Percentiles rank a stretch among this genome's conserved stretches.
These are phyloP conservation scores for Pseudomyrmex gracilis DNA, from an alignment of 1,140 invertebrate species.

Conservation along the genomic window DNA sequence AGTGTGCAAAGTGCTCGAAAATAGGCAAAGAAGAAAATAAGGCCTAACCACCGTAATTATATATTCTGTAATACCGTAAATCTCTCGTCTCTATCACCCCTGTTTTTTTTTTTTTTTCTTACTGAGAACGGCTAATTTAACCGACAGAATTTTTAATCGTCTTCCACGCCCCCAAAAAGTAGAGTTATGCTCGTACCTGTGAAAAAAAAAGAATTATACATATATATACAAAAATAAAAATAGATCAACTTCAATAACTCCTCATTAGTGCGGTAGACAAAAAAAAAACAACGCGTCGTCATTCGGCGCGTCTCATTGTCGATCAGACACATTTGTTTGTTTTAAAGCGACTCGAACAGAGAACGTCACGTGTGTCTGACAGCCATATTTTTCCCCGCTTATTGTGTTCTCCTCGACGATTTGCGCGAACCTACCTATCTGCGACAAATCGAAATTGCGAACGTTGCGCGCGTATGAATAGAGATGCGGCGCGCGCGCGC, in stretches of 20 bases:
- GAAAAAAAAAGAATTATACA: neutral
- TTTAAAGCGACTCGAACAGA: neutral
- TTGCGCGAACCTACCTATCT: slow-evolving; percentile 36
- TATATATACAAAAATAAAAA: too few species aligned
- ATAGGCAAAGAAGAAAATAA: slow-evolving; percentile 46
- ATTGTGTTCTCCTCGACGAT: neutral
- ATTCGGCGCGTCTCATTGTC: neutral
- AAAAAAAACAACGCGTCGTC: slow-evolving; percentile 1
- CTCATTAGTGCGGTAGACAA: slow-evolving; percentile 24
- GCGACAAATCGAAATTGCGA: neutral
- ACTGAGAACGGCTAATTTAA: slow-evolving; percentile 56
- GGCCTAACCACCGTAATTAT: slow-evolving; percentile 49
- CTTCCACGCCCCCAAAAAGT: slow-evolving; percentile 70
- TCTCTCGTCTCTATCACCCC: slow-evolving; percentile 51
- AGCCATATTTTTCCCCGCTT: slow-evolving; percentile 3
- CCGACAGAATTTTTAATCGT: slow-evolving; percentile 50
- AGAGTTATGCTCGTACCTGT: slow-evolving; percentile 72
- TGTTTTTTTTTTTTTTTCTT: too few species aligned
- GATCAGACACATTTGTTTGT: neutral
- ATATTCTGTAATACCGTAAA: slow-evolving; percentile 46
- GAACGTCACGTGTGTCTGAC: neutral
- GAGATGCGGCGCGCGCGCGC: too few species aligned
- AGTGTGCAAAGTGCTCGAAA: slow-evolving; percentile 53
- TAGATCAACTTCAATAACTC: neutral
- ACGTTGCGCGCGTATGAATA: neutral